Base-by-base conservation (phyloP, 2,888 invertebrate species). In the Parascotia fuliginaria region DNA sequence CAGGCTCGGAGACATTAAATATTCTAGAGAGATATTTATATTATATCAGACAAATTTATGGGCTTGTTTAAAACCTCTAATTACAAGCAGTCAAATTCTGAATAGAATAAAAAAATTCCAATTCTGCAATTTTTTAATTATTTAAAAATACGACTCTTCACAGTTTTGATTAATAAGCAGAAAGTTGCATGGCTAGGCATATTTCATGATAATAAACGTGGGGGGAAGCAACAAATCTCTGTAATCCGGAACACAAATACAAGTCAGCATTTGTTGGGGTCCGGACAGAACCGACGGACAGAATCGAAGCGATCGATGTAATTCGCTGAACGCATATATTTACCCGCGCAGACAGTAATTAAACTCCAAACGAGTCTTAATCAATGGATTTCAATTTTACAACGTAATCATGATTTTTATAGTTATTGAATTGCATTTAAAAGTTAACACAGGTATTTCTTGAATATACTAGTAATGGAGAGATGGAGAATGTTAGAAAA, bases 301-400 rank as follows among this genome's bases (percentile, higher is more conserved):
- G 13, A 11, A 12, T 9, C 33, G 38, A 14, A 38, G 31, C 58
- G 59, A 67, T 66, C 66, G 55, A 71, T 69, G 66, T 60, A 68
- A 67, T 64, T 66, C 54, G 49, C 53, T 39, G 41, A 43, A 47
- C 48, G 53, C 72, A 64, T 59, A 70, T 65, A 70, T 70, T 74
- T 69, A 60, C 61, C 57, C 61, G 56, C 59, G 57, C 60, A 48
- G 43, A 57, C 54, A 46, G 67, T 79, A 81, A 81, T 83, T 80
- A 81, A 77, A 81, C 71, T 31, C 68, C 70, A 77, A 80, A 81
- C 77, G 81, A 70, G 63, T 67, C 65, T 70, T 68, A 60, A 73
- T 75, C 75, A 72, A 56, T 42, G 57, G 37, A 47, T 59, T 64
- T 50, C 45, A 58, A 60, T 60, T 65, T 51, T 57, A 70, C 59